Base-by-base conservation (phyloP, 2,113 vertebrate genomes). In the Siphamia tubifer region DNA sequence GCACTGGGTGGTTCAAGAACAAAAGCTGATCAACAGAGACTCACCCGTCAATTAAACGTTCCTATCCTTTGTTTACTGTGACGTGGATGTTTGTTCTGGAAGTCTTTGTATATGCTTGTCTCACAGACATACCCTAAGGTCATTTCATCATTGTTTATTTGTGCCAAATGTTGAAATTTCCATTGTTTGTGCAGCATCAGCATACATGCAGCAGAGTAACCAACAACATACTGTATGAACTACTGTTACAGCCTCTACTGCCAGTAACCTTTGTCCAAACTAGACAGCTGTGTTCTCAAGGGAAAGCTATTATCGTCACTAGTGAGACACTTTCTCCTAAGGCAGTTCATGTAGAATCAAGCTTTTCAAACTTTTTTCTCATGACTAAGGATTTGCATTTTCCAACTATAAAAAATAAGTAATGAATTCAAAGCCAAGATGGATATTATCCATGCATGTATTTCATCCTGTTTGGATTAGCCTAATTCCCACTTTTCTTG, bases 231-330 rank as follows among this genome's bases (percentile, higher is more conserved):
- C n/a, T n/a, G n/a, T n/a, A n/a, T 25, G 35, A 77, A 80, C 56
- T 21, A 42, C 52, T 23, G 76, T 27, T 52, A 25, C 58, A 48
- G 56, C 4, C 20, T 27, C 7, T n/a, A 4, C 56, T 71, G 53
- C 39, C 8, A 8, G 64, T 53, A 58, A 67, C 45, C 8, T 21
- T 20, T 38, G 40, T 77, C 71, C 69, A 67, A 68, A 55, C 8
- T 21, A 64, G 56, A 68, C 84, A 81, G 81, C 82, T 84, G 84
- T 40, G 56, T 61, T 86, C 84, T 74, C 81, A 52, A 13, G 80
- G 69, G 80, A 79, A 81, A 39, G n/a, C 44, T 51, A 17, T 20
- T 32, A 27, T 38, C 30, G 38, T 54, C 24, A 36, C 9, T 8
- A 1, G 40, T 12, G 19, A 24, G 28, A 9, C n/a, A n/a, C 3